These are phyloP conservation scores for Leptosomus discolor DNA, from an alignment of 2,113 vertebrate genomes.

Conservation along the genomic window DNA sequence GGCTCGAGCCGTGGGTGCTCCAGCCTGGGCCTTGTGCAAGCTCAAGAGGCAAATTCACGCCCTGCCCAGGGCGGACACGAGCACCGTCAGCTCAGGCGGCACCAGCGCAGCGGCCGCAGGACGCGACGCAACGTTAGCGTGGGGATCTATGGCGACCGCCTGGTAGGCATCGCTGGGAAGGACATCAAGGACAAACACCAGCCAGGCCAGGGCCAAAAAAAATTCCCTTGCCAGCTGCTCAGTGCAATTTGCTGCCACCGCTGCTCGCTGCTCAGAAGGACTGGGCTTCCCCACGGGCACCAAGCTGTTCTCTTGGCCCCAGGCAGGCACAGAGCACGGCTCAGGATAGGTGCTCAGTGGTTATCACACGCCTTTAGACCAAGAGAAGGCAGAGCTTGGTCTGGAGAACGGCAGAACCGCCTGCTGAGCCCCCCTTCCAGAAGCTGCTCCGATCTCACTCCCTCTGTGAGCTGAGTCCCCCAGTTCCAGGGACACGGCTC, in stretches of 20 bases:
- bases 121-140: accelerated
- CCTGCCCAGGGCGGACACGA: neutral
- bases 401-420: neutral
- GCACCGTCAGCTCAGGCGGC: accelerated
- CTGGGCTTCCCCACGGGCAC: accelerated
- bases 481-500: accelerated
- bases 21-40: neutral
- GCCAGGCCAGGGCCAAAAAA: neutral
- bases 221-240: neutral
- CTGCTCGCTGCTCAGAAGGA: neutral
- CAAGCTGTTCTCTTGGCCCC: neutral
- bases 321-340: neutral
- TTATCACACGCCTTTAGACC: neutral
- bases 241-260: neutral
- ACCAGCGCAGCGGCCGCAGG: accelerated
- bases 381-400: neutral
- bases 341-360: neutral
- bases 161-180: neutral
- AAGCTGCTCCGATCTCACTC: neutral
- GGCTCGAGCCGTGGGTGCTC: neutral
- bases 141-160: neutral
- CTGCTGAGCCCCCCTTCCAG: neutral
- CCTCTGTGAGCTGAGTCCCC: neutral
- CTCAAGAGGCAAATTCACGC: neutral
- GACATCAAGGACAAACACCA: neutral